phyloP scores from a whole-genome alignment of 2,797 vertebrate genomes.

The Peromyscus eremicus region DNA sequence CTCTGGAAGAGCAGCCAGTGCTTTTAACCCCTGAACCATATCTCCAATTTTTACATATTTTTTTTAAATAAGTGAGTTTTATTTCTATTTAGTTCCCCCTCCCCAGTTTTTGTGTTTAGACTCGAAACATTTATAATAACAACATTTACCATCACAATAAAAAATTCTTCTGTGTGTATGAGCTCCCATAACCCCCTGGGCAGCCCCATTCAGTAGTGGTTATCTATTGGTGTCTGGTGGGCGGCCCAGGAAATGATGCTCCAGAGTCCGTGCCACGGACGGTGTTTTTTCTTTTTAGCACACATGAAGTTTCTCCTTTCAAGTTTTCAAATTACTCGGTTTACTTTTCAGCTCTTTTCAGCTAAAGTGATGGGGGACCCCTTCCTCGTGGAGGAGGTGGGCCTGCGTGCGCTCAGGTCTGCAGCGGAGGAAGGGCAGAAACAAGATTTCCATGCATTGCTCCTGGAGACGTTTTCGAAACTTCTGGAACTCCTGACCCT shows the following conservation, averaged over 20 bases:
- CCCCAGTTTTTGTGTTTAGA: constrained; percentile 37
- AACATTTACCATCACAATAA: constrained; percentile 16
- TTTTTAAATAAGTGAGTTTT: background rate
- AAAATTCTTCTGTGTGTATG: background rate
- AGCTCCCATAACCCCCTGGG: background rate
- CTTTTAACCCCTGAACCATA: background rate
- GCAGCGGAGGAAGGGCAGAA: constrained; percentile 78
- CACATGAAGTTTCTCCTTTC: background rate
- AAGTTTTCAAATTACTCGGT: constrained; percentile 8
- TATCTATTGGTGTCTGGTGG: background rate
- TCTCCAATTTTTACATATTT: background rate
- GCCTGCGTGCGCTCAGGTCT: constrained; percentile 81
- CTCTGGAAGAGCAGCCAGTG: too few species aligned
- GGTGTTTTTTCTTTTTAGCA: background rate
- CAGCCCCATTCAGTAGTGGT: background rate
- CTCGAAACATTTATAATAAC: constrained; percentile 33
- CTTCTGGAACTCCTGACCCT: constrained; percentile 89
- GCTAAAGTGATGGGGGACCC: constrained; percentile 88
- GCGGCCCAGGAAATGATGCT: background rate
- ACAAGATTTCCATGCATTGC: constrained; percentile 81
- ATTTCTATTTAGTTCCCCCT: constrained; percentile 20
- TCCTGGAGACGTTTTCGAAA: constrained; percentile 87
- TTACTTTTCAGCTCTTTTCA: constrained; percentile 88
- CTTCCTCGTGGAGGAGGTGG: constrained; percentile 85
- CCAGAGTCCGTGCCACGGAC: background rate